Conservation (phyloP, 2,797 vertebrate species). For the Podargus strigoides region DNA sequence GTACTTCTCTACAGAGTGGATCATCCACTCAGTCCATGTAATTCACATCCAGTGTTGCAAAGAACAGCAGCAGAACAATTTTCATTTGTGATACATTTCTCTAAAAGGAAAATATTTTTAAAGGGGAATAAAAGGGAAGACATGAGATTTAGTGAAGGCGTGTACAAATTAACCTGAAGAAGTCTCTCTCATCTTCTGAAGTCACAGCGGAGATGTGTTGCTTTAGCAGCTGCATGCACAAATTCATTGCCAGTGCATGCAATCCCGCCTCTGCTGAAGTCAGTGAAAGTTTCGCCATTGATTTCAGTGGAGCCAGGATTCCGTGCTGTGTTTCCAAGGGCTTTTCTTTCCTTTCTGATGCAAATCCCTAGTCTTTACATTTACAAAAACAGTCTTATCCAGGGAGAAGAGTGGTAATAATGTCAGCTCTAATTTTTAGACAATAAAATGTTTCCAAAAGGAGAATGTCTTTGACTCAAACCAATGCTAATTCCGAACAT, state of each 20-base stretch:
- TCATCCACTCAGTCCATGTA: neutral
- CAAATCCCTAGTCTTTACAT: neutral
- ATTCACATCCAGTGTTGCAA: neutral
- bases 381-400: neutral
- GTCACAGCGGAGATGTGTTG: neutral
- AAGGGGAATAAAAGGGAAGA: neutral
- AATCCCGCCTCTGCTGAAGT: neutral
- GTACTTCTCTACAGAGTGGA: neutral
- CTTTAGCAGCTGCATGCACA: neutral
- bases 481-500: neutral
- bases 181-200: neutral
- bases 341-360: neutral
- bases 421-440: neutral
- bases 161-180: neutral
- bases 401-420: neutral
- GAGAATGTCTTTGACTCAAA: neutral
- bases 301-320: neutral
- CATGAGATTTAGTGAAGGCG: neutral
- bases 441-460: neutral
- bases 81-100: neutral
- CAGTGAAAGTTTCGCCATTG: neutral
- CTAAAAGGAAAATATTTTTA: neutral
- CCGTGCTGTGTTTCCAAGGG: neutral
- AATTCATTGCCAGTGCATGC: neutral
- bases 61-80: neutral